Conservation (phyloP, 2,888 invertebrate species). For the Ormyrus rosae region DNA sequence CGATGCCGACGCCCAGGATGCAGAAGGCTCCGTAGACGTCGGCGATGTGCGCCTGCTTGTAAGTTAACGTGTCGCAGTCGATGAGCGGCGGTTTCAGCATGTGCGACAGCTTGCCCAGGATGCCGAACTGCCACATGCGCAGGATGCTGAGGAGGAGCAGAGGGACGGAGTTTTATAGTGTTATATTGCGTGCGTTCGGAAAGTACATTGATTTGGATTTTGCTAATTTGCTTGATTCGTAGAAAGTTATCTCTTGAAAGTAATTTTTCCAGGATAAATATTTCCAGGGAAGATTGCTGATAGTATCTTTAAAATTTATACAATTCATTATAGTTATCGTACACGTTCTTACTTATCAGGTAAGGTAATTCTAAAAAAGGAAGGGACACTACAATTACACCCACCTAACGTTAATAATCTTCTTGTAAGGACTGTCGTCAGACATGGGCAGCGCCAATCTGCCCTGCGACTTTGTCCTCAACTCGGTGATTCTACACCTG, state of each 20-base stretch:
- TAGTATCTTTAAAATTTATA: too few relatives aligned
- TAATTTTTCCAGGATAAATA: too few relatives aligned
- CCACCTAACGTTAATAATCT: conserved; percentile 79
- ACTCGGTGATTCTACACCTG: conserved; percentile 78
- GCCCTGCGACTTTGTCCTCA: conserved; percentile 78
- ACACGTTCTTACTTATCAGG: too few relatives aligned
- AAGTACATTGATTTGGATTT: too few relatives aligned
- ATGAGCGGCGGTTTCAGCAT: conserved; percentile 77
- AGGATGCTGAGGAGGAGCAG: conserved; percentile 68
- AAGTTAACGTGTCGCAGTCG: conserved; percentile 74
- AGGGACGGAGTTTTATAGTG: too few relatives aligned
- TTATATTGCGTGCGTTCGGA: too few relatives aligned
- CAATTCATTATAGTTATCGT: too few relatives aligned
- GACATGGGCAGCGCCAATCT: conserved; percentile 80
- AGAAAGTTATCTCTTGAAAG: too few relatives aligned
- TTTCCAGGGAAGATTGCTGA: too few relatives aligned
- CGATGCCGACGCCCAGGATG: conserved; percentile 76
- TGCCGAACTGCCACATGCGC: conserved; percentile 73
- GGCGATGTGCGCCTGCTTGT: conserved; percentile 78
- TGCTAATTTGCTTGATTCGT: too few relatives aligned
- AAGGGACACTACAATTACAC: too few relatives aligned
- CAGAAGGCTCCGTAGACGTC: conserved; percentile 80
- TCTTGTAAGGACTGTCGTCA: conserved; percentile 79
- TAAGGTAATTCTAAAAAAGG: too few relatives aligned
- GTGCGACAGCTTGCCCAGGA: conserved; percentile 69